Percentiles rank a stretch among this genome's conserved stretches.
Conservation (phyloP, 2,888 invertebrate genomes). For the Euclidia mi region DNA sequence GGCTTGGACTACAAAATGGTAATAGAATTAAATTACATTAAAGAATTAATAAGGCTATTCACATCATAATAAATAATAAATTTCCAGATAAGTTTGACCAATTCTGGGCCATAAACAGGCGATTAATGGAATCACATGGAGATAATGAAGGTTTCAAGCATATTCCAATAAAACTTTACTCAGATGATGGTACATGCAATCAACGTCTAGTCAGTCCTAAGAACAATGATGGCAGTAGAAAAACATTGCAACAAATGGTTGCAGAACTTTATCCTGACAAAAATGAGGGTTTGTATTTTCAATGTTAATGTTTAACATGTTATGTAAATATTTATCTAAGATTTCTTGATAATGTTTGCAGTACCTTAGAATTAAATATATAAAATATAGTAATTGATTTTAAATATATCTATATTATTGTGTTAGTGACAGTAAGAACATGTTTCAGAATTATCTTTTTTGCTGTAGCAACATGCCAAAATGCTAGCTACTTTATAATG, state of each 20-base stretch:
- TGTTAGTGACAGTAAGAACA: too few relatives aligned
- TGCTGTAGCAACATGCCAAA: too few relatives aligned
- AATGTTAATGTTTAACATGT: too few relatives aligned
- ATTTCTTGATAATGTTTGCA: too few relatives aligned
- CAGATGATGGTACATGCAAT: constrained; percentile 92
- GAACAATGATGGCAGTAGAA: constrained; percentile 93
- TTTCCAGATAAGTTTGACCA: constrained; percentile 98
- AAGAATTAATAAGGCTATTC: too few relatives aligned
- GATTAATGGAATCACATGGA: constrained; percentile 96
- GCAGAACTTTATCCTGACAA: constrained; percentile 92
- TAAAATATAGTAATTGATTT: too few relatives aligned
- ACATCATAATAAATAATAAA: constrained; percentile 28
- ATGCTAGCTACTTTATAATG: too few relatives aligned
- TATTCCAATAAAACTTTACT: constrained; percentile 96
- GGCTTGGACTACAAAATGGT: constrained; percentile 98
- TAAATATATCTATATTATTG: too few relatives aligned
- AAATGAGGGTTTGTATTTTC: constrained; percentile 66
- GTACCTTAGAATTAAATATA: too few relatives aligned
- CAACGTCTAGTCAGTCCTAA: constrained; percentile 95
- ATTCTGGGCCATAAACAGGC: constrained; percentile 99
- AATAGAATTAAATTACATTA: too few relatives aligned
- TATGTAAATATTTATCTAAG: too few relatives aligned
- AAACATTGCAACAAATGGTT: constrained; percentile 93
- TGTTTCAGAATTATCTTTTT: too few relatives aligned
- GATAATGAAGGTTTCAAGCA: constrained; percentile 96